These are phyloP conservation scores for Crypturellus tataupa DNA, from an alignment of 2,797 vertebrate species.

Conservation along the genomic window DNA sequence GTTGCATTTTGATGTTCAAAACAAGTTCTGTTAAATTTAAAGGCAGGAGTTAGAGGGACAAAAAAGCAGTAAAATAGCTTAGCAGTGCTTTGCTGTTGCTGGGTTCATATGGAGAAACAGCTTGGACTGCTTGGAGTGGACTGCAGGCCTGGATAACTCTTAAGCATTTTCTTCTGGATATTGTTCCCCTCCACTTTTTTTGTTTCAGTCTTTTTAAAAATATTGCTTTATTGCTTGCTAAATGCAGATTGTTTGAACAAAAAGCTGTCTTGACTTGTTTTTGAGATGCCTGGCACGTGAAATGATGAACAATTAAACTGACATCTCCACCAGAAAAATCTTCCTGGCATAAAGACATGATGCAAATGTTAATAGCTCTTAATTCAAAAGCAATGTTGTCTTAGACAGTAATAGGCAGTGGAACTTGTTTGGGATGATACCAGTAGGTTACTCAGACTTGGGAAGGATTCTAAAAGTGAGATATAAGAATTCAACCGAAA, in stretches of 20 bases:
- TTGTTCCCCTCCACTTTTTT: neutral
- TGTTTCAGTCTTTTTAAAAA: neutral
- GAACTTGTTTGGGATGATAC: neutral
- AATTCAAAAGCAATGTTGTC: conserved; percentile 11
- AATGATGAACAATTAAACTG: conserved; percentile 15
- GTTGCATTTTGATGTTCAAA: neutral
- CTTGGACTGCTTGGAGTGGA: neutral
- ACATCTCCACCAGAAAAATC: neutral
- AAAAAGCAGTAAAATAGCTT: neutral
- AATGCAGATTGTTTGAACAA: neutral
- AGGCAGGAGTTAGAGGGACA: neutral
- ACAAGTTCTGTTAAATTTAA: neutral
- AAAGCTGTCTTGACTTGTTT: neutral
- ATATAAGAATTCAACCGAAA: neutral
- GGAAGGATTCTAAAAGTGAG: neutral
- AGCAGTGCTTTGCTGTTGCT: neutral
- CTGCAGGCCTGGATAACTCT: neutral
- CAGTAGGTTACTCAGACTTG: neutral
- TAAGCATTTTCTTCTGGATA: neutral
- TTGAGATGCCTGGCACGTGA: neutral
- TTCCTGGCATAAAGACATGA: neutral
- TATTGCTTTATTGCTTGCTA: neutral
- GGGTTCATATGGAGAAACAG: neutral
- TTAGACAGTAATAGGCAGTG: neutral
- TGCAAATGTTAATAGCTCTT: neutral